Evolutionary conservation across 2,113 vertebrate species (phyloP).

Genomic region (Ciconia stormi): DNA sequence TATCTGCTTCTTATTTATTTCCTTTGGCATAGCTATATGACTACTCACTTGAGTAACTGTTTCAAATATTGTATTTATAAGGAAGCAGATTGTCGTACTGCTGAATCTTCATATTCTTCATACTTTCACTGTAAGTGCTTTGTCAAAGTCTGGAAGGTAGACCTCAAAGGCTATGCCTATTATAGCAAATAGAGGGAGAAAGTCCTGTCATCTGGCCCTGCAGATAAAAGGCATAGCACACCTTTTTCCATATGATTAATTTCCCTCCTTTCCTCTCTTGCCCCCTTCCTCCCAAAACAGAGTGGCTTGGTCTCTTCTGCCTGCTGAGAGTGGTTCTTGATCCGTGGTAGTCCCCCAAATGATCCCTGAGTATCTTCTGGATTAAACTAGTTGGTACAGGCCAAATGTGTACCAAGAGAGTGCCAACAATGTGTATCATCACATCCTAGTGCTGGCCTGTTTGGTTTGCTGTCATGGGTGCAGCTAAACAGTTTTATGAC

Average conservation of each 20-base stretch:
- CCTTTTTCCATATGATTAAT: neutral
- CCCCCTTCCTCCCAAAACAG: neutral
- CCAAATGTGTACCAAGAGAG: neutral
- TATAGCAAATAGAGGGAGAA: neutral
- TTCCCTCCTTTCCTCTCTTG: neutral
- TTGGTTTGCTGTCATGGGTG: neutral
- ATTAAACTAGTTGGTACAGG: neutral
- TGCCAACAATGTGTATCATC: neutral
- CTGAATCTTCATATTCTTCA: neutral
- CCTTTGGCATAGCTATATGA: neutral
- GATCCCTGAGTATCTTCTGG: neutral
- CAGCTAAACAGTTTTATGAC: neutral
- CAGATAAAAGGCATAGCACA: neutral
- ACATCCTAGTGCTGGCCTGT: neutral
- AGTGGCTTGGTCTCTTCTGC: neutral
- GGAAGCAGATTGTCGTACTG: neutral
- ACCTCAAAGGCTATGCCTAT: neutral
- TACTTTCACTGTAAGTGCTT: neutral
- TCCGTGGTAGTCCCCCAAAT: fast-evolving
- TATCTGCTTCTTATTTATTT: neutral
- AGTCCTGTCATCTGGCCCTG: neutral
- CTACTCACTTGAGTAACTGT: neutral
- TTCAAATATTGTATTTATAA: neutral
- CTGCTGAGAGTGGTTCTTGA: neutral
- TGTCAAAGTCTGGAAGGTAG: neutral